Percentiles rank a stretch among this genome's conserved stretches.
Conservation (phyloP, 2,888 invertebrate genomes). For the Pachydiplax longipennis region DNA sequence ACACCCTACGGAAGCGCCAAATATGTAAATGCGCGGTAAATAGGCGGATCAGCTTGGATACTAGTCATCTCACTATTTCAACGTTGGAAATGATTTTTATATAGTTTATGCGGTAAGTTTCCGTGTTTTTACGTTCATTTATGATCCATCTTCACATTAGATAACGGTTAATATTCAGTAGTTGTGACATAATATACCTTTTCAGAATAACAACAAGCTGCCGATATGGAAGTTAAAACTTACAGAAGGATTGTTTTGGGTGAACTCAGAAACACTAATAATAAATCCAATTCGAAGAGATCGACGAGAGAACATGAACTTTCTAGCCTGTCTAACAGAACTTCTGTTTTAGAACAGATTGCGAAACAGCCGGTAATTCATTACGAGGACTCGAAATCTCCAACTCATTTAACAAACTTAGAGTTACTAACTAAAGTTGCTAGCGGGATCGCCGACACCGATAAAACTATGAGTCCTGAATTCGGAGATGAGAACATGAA, state of each 20-base stretch:
- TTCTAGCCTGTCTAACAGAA: background rate
- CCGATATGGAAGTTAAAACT: background rate
- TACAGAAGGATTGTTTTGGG: background rate
- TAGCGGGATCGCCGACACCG: constrained; percentile 62
- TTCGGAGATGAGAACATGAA: background rate
- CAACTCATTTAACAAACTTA: constrained; percentile 72
- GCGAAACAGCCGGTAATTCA: background rate
- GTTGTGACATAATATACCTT: background rate
- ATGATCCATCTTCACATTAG: too few relatives aligned
- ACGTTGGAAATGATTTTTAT: background rate
- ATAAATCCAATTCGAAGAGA: background rate
- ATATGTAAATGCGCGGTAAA: constrained; percentile 41
- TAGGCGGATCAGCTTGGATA: background rate
- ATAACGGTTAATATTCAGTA: background rate
- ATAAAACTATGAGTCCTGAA: constrained; percentile 52
- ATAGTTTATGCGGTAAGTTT: background rate
- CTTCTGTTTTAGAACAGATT: background rate
- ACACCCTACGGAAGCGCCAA: constrained; percentile 26
- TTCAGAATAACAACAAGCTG: background rate
- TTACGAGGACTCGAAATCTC: background rate
- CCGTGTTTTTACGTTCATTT: background rate
- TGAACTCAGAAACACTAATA: background rate
- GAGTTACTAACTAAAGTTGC: constrained; percentile 73
- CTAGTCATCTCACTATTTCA: background rate
- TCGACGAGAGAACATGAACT: background rate